These are phyloP conservation scores for Drosophila rhopaloa DNA, from an alignment of 1,140 invertebrate genomes.

Conservation along the genomic window DNA sequence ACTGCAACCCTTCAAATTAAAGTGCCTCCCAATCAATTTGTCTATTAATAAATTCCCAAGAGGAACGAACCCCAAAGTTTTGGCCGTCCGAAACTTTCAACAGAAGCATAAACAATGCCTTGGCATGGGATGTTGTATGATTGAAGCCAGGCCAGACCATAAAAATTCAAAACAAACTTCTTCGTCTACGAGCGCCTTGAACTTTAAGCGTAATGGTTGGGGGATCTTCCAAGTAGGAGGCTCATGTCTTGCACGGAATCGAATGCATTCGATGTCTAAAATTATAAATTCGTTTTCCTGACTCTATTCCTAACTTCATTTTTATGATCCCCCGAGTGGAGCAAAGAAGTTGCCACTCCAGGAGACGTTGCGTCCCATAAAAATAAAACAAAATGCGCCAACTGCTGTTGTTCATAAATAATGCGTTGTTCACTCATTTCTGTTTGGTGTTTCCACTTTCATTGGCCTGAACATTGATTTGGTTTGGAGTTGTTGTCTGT, in stretches of 20 bases:
- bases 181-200: conserved; percentile 71
- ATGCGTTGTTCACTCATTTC: conserved; percentile 27
- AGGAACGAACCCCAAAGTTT: conserved; percentile 33
- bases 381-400: conserved; percentile 50
- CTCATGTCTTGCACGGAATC: conserved; percentile 35
- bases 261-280: conserved; percentile 64
- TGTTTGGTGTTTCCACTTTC: conserved; percentile 41
- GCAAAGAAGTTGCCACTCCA: conserved; percentile 35
- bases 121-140: conserved; percentile 52
- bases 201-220: conserved; percentile 57
- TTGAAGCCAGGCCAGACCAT: conserved; percentile 53
- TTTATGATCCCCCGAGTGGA: conserved; percentile 62
- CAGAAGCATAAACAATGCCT: conserved; percentile 68
- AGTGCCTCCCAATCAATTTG: conserved; percentile 48
- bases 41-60: conserved; percentile 66
- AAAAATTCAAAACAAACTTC: conserved; percentile 74
- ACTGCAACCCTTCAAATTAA: conserved; percentile 48
- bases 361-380: conserved; percentile 48
- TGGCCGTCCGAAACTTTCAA: conserved; percentile 61
- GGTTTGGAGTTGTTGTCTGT: conserved; percentile 32
- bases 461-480: conserved; percentile 47
- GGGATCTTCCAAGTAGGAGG: conserved; percentile 31
- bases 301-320: conserved; percentile 53
- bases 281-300: conserved; percentile 64
- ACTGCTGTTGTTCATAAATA: conserved; percentile 49